Evolutionary conservation across 2,113 vertebrate species (phyloP).

Genomic region (Stercorarius parasiticus): DNA sequence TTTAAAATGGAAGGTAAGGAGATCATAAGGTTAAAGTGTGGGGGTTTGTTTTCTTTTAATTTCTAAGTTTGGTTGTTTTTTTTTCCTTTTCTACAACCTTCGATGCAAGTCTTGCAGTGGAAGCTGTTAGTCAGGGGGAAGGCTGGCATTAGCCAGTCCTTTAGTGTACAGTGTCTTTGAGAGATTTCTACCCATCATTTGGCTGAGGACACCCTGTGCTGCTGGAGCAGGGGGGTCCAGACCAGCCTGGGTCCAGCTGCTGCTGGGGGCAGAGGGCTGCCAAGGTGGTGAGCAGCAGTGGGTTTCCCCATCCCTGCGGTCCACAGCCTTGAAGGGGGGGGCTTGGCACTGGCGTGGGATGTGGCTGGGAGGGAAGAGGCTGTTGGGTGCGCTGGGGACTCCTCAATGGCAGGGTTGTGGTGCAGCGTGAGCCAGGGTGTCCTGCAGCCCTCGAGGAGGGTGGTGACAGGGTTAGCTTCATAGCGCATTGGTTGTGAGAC

Average conservation of each 20-base stretch:
- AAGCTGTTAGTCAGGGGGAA: not conserved
- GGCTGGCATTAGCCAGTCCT: not conserved
- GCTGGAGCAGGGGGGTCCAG: not conserved
- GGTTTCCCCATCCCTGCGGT: not conserved
- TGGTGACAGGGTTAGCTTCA: fast-evolving
- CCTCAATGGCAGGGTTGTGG: not conserved
- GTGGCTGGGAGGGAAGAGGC: not conserved
- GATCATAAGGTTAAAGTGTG: not conserved
- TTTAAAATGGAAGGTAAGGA: not conserved
- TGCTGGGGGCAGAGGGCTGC: not conserved
- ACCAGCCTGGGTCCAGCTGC: not conserved
- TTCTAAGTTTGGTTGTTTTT: not conserved
- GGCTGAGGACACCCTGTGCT: fast-evolving
- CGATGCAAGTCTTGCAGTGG: not conserved
- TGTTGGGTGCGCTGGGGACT: not conserved
- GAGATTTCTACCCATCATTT: not conserved
- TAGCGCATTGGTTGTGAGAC: fast-evolving
- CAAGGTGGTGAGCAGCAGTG: not conserved
- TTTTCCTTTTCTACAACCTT: not conserved
- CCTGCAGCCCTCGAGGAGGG: not conserved
- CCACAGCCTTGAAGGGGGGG: not conserved
- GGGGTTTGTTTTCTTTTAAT: not conserved
- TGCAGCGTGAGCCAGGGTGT: not conserved
- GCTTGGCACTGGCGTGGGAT: fast-evolving
- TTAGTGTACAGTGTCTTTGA: not conserved